Percentiles rank a stretch among this genome's conserved stretches.
These are phyloP conservation scores for Ceraclea dissimilis DNA, from an alignment of 2,888 invertebrate genomes.

Conservation along the genomic window DNA sequence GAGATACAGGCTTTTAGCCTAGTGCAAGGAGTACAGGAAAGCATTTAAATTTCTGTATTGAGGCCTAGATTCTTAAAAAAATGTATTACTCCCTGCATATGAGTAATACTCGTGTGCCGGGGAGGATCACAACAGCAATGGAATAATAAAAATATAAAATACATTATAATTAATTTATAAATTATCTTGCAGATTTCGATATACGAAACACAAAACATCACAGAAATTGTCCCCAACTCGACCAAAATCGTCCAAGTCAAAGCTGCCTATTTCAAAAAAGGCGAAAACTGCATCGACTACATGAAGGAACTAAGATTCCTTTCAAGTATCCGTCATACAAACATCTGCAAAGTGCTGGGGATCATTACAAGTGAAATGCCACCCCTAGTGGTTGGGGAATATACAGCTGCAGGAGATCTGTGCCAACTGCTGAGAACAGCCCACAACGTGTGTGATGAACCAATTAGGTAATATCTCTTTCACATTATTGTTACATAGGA, in stretches of 20 bases:
- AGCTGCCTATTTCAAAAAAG: constrained; percentile 40
- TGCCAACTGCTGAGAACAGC: constrained; percentile 50
- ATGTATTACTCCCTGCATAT: too few species aligned
- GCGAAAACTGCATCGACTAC: constrained; percentile 37
- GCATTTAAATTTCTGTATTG: too few species aligned
- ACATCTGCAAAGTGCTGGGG: constrained; percentile 57
- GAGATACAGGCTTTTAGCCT: too few species aligned
- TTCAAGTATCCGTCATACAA: constrained; percentile 58
- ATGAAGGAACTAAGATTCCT: constrained; percentile 61
- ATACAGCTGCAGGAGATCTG: constrained; percentile 67
- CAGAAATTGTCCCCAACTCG: constrained; percentile 40
- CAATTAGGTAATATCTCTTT: constrained; percentile 9
- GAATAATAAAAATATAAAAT: too few species aligned
- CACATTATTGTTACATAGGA: too few species aligned
- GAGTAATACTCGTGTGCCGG: too few species aligned
- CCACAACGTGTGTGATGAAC: constrained; percentile 7
- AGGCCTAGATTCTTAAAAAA: too few species aligned
- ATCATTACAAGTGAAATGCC: constrained; percentile 52
- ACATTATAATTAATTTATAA: too few species aligned
- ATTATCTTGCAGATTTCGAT: constrained; percentile 51
- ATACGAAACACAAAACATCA: constrained; percentile 47
- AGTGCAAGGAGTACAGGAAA: too few species aligned
- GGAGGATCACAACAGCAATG: too few species aligned
- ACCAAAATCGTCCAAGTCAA: constrained; percentile 49
- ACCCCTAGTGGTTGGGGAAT: constrained; percentile 64